A percentile compares a stretch with the other conserved stretches of the same genome.
phyloP scores from a whole-genome alignment of 2,113 vertebrate genomes.

The Empidonax traillii region DNA sequence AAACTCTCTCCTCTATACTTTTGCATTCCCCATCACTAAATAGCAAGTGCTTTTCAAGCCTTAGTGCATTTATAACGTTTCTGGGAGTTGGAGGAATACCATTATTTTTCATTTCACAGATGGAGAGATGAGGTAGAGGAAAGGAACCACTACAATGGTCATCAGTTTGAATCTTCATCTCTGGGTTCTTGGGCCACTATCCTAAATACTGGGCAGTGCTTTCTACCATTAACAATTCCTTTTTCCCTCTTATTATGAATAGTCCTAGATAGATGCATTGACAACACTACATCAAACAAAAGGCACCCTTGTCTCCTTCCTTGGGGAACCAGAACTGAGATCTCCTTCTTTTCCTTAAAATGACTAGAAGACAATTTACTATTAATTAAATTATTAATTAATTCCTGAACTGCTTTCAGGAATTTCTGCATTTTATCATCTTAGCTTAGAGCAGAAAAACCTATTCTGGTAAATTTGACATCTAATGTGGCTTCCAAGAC shows the following conservation, averaged over 20 bases:
- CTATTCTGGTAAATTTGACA: neutral
- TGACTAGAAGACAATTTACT: neutral
- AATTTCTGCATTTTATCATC: neutral
- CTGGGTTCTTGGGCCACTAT: neutral
- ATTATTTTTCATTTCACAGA: neutral
- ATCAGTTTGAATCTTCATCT: neutral
- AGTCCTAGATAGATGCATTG: neutral
- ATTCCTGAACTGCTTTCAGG: neutral
- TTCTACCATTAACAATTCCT: neutral
- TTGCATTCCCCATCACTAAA: neutral
- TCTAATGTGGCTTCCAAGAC: neutral
- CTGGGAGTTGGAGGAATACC: neutral
- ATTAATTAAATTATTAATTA: neutral
- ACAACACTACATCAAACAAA: neutral
- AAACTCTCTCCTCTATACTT: neutral
- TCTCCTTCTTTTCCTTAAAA: neutral
- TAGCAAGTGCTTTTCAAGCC: neutral
- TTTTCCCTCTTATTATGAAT: fast-evolving
- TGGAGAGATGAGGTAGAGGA: neutral
- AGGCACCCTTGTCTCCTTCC: neutral
- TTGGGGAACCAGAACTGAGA: neutral
- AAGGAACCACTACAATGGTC: fast-evolving
- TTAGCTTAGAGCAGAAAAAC: neutral
- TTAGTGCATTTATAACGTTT: neutral
- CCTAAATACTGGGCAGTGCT: neutral